Percentiles rank a stretch among this genome's conserved stretches.
These are phyloP conservation scores for Columba guinea DNA, from an alignment of 2,797 vertebrate species.

Conservation along the genomic window DNA sequence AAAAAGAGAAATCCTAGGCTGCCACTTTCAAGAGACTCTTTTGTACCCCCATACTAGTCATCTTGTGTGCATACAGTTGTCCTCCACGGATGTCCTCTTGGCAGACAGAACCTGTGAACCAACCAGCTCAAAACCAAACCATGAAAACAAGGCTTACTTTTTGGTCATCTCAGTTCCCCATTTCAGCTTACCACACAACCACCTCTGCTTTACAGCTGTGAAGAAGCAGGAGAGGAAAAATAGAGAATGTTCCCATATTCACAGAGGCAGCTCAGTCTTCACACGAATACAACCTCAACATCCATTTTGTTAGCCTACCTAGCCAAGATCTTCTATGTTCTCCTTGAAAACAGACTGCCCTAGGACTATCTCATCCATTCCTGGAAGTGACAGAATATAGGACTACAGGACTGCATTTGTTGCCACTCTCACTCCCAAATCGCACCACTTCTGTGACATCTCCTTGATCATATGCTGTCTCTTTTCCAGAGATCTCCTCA, in stretches of 20 bases:
- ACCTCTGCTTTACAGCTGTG: neutral
- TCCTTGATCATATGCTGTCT: neutral
- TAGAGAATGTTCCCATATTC: neutral
- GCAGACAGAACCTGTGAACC: neutral
- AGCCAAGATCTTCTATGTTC: neutral
- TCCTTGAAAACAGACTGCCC: neutral
- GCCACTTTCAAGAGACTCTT: neutral
- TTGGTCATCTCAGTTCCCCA: neutral
- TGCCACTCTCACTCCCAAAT: neutral
- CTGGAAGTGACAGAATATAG: neutral
- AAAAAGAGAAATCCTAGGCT: neutral
- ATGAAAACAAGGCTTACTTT: neutral
- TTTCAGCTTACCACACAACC: neutral
- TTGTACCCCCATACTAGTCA: neutral
- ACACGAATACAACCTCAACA: neutral
- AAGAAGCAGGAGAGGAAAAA: neutral
- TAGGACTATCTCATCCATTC: neutral
- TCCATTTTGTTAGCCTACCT: neutral
- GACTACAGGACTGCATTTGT: neutral
- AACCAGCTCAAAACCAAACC: neutral
- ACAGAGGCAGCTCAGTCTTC: neutral
- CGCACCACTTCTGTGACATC: neutral
- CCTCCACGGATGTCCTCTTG: neutral
- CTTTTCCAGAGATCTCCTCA: neutral
- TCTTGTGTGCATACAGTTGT: fast-evolving